Evolutionary conservation across 1,140 invertebrate genomes (phyloP).

Genomic region (Diabrotica virgifera): DNA sequence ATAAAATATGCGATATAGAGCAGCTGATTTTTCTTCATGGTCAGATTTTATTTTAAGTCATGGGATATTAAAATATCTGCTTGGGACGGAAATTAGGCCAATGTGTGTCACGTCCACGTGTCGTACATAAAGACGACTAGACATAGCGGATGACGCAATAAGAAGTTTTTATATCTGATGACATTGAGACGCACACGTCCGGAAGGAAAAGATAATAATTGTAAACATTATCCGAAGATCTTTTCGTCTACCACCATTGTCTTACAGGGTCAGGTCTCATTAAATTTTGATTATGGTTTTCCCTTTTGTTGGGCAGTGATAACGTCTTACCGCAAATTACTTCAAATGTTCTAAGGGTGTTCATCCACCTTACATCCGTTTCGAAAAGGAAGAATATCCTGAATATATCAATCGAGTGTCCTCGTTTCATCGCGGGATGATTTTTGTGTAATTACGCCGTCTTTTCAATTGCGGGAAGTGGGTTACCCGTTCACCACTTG

Average conservation of each 20-base stretch:
- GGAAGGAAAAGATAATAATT: too few species aligned
- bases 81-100: too few species aligned
- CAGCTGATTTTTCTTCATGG: too few species aligned
- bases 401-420: not conserved
- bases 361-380: conserved; percentile 30
- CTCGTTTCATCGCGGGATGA: not conserved
- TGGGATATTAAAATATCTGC: too few species aligned
- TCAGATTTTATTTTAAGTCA: too few species aligned
- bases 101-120: too few species aligned
- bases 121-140: too few species aligned
- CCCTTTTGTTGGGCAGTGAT: conserved; percentile 6
- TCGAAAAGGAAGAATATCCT: not conserved
- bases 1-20: too few species aligned
- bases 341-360: conserved; percentile 15
- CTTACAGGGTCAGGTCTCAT: not conserved
- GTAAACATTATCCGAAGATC: too few species aligned
- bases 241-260: not conserved
- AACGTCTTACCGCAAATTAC: conserved; percentile 26
- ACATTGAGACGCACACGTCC: too few species aligned
- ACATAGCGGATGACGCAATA: too few species aligned
- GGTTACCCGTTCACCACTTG: not conserved
- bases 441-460: not conserved
- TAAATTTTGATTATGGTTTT: conserved; percentile 24
- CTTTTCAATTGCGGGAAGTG: not conserved
- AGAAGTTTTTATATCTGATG: too few species aligned